Evolutionary conservation across 2,888 invertebrate genomes (phyloP).

Genomic region (Drosophila testacea): DNA sequence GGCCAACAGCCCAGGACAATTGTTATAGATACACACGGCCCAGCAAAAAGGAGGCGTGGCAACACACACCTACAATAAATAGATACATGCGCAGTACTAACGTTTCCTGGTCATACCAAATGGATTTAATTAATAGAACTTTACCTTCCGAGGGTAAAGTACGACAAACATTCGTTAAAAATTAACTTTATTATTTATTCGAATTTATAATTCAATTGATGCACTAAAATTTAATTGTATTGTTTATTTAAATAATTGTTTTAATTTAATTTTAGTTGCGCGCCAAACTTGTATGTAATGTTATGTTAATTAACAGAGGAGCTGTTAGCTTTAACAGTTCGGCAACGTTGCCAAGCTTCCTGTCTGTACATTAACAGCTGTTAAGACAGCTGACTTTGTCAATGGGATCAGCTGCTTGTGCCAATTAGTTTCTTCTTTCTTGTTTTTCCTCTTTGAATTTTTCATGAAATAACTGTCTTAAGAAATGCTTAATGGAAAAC

Average conservation of each 20-base stretch:
- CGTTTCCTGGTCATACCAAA: slow-evolving; percentile 49
- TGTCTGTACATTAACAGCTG: slow-evolving; percentile 54
- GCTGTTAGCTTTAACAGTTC: slow-evolving; percentile 20
- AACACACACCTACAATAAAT: slow-evolving; percentile 6
- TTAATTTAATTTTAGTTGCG: too few species aligned
- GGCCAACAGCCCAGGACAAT: slow-evolving; percentile 75
- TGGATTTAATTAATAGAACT: slow-evolving; percentile 7
- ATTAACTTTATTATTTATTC: too few species aligned
- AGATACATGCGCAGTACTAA: slow-evolving; percentile 54
- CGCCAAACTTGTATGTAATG: too few species aligned
- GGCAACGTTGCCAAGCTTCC: slow-evolving; percentile 42
- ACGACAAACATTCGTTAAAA: too few species aligned
- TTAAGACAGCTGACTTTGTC: slow-evolving; percentile 57
- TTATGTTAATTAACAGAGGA: slow-evolving; percentile 17
- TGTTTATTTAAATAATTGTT: too few species aligned
- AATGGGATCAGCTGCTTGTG: slow-evolving; percentile 42
- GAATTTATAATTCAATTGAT: too few species aligned
- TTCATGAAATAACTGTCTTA: slow-evolving; percentile 12
- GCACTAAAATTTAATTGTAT: too few species aligned
- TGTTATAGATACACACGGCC: slow-evolving; percentile 33
- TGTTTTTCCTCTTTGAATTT: not conserved
- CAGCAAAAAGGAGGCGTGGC: slow-evolving; percentile 39
- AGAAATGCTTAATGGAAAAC: slow-evolving; percentile 12
- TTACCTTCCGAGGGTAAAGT: too few species aligned
- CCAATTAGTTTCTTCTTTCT: slow-evolving; percentile 19